Conservation (phyloP, 2,797 vertebrate species). For the Tauraco hartlaubi region DNA sequence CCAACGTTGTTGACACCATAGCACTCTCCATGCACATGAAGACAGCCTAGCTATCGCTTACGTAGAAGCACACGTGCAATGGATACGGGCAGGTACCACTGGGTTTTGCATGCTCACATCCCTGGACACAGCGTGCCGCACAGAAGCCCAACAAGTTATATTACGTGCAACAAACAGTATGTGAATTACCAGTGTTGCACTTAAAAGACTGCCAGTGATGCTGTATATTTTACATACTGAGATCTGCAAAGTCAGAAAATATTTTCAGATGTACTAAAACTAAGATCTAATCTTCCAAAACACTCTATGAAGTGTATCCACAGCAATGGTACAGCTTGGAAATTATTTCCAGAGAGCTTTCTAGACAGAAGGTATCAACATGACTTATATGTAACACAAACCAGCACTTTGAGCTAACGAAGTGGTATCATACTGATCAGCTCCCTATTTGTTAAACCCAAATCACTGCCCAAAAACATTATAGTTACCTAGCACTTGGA, state of each 20-base stretch:
- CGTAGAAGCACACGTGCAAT: fast-evolving
- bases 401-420: neutral
- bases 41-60: neutral
- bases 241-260: neutral
- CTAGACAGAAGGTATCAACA: neutral
- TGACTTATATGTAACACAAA: neutral
- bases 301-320: neutral
- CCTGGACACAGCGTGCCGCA: neutral
- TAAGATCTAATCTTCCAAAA: neutral
- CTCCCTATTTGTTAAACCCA: neutral
- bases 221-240: neutral
- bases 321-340: neutral
- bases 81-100: too few relatives aligned
- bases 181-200: neutral
- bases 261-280: neutral
- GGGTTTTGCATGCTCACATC: neutral
- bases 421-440: neutral
- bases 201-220: neutral
- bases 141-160: neutral
- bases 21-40: neutral
- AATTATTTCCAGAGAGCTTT: neutral
- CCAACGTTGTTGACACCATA: neutral
- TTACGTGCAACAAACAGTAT: neutral
- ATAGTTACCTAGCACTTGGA: neutral
- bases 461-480: neutral